phyloP scores from a whole-genome alignment of 2,113 vertebrate species.

The Mungos mungo region DNA sequence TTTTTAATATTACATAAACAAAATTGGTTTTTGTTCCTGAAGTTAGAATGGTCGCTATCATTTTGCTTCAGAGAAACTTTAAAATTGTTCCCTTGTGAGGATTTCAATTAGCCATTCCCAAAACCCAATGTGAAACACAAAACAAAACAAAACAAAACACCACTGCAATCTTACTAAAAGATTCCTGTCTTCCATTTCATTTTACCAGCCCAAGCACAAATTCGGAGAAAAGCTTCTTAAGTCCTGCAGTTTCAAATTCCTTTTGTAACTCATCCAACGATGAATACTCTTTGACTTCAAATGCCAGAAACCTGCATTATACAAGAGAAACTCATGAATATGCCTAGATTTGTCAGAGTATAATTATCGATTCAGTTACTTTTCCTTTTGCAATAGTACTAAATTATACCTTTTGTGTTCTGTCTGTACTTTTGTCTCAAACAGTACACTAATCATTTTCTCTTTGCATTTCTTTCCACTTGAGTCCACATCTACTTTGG shows the following conservation, averaged over 20 bases:
- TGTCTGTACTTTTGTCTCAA: conserved; percentile 84
- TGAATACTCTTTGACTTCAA: conserved; percentile 90
- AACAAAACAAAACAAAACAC: not conserved
- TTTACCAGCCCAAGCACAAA: conserved; percentile 84
- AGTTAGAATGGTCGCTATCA: conserved; percentile 36
- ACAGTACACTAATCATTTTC: conserved; percentile 94
- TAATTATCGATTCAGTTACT: conserved; percentile 84
- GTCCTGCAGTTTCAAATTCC: conserved; percentile 88
- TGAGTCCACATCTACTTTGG: conserved; percentile 94
- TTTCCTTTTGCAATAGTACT: conserved; percentile 81
- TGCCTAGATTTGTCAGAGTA: conserved; percentile 80
- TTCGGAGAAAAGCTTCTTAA: conserved; percentile 84
- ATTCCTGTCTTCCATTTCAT: conserved; percentile 62
- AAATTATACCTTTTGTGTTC: conserved; percentile 89
- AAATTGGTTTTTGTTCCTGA: conserved; percentile 46
- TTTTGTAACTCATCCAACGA: conserved; percentile 85
- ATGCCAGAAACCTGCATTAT: conserved; percentile 86
- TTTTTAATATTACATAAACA: conserved; percentile 53
- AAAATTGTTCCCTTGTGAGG: conserved; percentile 28
- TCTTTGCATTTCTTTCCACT: conserved; percentile 95
- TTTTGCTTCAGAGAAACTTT: conserved; percentile 64
- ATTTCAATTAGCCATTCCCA: conserved; percentile 41
- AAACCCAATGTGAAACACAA: conserved; percentile 20
- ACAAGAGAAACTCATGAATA: conserved; percentile 81
- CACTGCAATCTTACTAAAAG: conserved; percentile 42